Conservation (phyloP, 2,113 vertebrate genomes). For the Microtus pennsylvanicus region DNA sequence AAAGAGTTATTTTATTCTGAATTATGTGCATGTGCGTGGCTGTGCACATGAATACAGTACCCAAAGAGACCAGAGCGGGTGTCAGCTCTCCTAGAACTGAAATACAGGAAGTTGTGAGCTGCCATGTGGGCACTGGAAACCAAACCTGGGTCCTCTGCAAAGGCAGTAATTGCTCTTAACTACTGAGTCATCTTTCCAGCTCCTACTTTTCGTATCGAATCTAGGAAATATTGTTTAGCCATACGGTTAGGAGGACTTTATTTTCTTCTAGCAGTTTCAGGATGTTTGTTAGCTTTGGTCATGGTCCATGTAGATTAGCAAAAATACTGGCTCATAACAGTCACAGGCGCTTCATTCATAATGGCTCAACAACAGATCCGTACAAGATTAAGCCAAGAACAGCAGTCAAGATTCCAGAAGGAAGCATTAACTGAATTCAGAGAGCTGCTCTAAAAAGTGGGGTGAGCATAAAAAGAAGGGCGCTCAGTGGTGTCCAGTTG, state of each 20-base stretch:
- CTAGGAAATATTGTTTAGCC: neutral
- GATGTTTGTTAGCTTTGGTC: neutral
- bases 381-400: neutral
- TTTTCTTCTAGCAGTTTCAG: slow-evolving; percentile 22
- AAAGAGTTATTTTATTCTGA: neutral
- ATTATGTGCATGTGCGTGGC: neutral
- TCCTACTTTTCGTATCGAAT: neutral
- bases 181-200: neutral
- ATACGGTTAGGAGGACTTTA: neutral
- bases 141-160: neutral
- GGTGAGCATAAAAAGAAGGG: neutral
- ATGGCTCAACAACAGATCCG: neutral
- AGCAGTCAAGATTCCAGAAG: neutral
- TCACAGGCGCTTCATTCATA: neutral
- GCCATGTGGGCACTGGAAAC: neutral
- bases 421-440: neutral
- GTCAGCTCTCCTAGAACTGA: neutral
- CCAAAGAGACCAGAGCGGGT: neutral
- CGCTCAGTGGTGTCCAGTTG: too few relatives aligned
- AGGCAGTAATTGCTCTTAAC: neutral
- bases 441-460: neutral
- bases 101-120: neutral
- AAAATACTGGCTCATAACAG: neutral
- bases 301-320: neutral
- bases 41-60: neutral